These are phyloP conservation scores for Pangasianodon hypophthalmus DNA, from an alignment of 2,113 vertebrate genomes.

Conservation along the genomic window DNA sequence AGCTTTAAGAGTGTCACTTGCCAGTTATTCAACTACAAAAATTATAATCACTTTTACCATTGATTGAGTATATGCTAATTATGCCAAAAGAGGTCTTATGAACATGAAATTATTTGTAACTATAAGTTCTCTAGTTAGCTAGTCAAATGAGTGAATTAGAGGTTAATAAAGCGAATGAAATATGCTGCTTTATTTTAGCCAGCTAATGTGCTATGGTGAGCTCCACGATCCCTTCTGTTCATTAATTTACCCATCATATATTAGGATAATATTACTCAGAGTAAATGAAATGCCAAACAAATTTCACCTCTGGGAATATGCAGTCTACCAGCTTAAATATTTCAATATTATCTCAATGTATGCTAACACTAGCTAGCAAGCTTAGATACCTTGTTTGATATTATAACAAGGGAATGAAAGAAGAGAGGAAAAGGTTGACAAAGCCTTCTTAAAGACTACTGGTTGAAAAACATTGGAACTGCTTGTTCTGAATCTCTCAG, in stretches of 20 bases:
- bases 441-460: constrained; percentile 64
- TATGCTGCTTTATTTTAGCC: neutral
- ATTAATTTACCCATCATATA: neutral
- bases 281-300: neutral
- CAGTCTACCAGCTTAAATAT: neutral
- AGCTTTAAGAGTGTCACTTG: neutral
- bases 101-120: neutral
- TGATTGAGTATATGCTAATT: neutral
- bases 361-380: neutral
- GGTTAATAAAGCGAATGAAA: neutral
- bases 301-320: neutral
- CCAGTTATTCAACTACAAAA: neutral
- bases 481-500: constrained; percentile 56
- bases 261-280: neutral
- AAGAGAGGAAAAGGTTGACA: constrained; percentile 59
- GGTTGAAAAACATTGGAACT: constrained; percentile 54
- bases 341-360: neutral
- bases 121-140: neutral
- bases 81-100: neutral
- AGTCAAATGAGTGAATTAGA: neutral
- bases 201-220: neutral
- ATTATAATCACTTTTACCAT: neutral
- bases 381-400: constrained; percentile 57
- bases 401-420: constrained; percentile 59
- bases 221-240: neutral